Evolutionary conservation across 2,888 invertebrate species (phyloP).

Genomic region (Ophioninae sp.): DNA sequence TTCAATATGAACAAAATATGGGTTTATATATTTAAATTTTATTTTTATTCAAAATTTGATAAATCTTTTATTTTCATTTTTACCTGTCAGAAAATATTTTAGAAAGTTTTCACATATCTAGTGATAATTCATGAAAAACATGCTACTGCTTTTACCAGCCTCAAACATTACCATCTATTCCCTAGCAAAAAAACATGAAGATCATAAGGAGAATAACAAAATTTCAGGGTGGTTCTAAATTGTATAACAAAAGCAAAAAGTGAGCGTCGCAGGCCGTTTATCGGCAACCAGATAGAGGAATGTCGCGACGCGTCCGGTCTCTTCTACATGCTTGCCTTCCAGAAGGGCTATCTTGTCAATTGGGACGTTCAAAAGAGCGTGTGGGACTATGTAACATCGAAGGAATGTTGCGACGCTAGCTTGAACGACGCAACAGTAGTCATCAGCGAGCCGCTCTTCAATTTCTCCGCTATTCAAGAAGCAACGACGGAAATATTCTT

Average conservation of each 20-base stretch:
- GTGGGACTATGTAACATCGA: slow-evolving; percentile 97
- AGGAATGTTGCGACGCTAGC: slow-evolving; percentile 90
- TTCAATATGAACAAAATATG: too few relatives aligned
- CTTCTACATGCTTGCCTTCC: slow-evolving; percentile 96
- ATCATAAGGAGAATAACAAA: not conserved
- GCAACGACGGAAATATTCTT: slow-evolving; percentile 97
- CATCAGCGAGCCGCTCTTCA: slow-evolving; percentile 96
- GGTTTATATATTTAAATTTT: too few relatives aligned
- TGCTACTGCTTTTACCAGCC: too few relatives aligned
- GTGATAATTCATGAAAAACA: too few relatives aligned
- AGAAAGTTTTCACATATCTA: too few relatives aligned
- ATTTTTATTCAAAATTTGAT: too few relatives aligned
- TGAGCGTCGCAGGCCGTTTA: slow-evolving; percentile 95
- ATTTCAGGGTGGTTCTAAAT: slow-evolving; percentile 90
- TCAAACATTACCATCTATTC: not conserved
- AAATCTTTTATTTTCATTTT: too few relatives aligned
- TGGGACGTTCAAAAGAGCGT: slow-evolving; percentile 98
- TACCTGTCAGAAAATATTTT: too few relatives aligned
- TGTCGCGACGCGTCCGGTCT: slow-evolving; percentile 97
- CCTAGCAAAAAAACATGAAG: not conserved
- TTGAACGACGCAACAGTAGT: slow-evolving; percentile 90
- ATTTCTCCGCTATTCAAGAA: slow-evolving; percentile 96
- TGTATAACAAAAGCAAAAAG: slow-evolving; percentile 99
- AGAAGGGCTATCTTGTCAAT: slow-evolving; percentile 96
- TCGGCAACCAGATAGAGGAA: slow-evolving; percentile 97